Percentiles rank a stretch among this genome's conserved stretches.
phyloP scores from a whole-genome alignment of 1,140 invertebrate species.

The Venustaconcha ellipsiformis region DNA sequence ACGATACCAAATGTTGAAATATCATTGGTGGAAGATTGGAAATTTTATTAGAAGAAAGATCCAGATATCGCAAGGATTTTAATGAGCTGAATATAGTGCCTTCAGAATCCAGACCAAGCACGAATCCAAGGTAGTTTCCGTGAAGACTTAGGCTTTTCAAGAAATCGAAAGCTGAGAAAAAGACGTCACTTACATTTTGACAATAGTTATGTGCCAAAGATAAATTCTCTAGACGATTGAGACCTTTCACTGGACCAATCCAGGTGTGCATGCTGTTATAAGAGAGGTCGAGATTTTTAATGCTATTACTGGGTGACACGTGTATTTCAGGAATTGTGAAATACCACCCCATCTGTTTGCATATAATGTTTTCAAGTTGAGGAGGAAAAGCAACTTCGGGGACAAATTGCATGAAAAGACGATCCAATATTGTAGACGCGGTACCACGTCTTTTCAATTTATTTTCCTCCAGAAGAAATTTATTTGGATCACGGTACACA shows the following conservation, averaged over 20 bases:
- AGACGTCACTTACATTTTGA: not conserved
- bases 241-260: conserved; percentile 2
- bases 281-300: not conserved
- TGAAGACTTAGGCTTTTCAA: not conserved
- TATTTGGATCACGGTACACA: too few relatives aligned
- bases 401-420: too few relatives aligned
- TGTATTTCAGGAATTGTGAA: conserved; percentile 1
- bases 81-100: conserved; percentile 2
- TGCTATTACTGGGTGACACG: conserved; percentile 1
- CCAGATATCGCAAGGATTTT: not conserved
- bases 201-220: conserved; percentile 9
- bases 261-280: conserved; percentile 2
- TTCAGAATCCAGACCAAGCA: not conserved
- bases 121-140: not conserved
- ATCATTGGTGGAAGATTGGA: conserved; percentile 1
- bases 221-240: not conserved
- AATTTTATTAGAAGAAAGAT: conserved; percentile 3
- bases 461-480: too few relatives aligned
- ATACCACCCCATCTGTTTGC: not conserved
- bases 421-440: too few relatives aligned
- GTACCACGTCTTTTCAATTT: too few relatives aligned
- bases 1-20: not conserved
- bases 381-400: not conserved
- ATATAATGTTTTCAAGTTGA: not conserved
- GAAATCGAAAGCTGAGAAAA: not conserved